Percentiles rank a stretch among this genome's conserved stretches.
These are phyloP conservation scores for Hippoglossus hippoglossus DNA, from an alignment of 2,797 vertebrate genomes.

Conservation along the genomic window DNA sequence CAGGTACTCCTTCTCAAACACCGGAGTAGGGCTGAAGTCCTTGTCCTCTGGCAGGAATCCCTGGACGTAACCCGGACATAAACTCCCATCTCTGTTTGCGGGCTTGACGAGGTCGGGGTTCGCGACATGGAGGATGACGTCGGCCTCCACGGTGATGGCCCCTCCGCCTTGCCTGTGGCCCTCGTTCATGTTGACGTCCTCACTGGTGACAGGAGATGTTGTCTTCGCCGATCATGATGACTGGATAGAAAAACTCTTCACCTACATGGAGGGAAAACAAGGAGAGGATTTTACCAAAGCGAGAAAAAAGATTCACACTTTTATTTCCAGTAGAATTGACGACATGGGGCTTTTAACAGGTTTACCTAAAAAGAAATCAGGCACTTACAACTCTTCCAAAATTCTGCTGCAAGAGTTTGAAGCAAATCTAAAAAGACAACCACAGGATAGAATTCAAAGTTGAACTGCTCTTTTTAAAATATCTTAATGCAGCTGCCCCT, in stretches of 20 bases:
- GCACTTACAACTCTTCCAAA: no score
- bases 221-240: conserved; percentile 57
- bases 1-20: conserved; percentile 78
- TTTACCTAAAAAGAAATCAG: no score
- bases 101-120: conserved; percentile 64
- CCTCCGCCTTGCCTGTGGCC: conserved; percentile 55
- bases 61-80: conserved; percentile 53
- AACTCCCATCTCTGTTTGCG: conserved; percentile 51
- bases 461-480: no score
- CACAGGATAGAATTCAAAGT: no score
- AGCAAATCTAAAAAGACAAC: no score
- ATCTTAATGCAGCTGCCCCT: no score
- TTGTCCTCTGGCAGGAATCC: conserved; percentile 63
- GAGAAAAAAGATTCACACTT: no score
- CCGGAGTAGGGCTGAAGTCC: conserved; percentile 51
- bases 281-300: conserved; percentile 15
- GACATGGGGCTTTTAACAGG: no score
- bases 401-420: no score
- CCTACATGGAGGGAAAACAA: conserved; percentile 49
- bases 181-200: conserved; percentile 72
- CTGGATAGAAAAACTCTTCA: conserved; percentile 25
- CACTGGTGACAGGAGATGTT: conserved; percentile 23
- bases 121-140: conserved; percentile 75
- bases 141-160: conserved; percentile 76
- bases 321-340: no score